These are phyloP conservation scores for Cosmia trapezina DNA, from an alignment of 2,888 invertebrate species.

Conservation along the genomic window DNA sequence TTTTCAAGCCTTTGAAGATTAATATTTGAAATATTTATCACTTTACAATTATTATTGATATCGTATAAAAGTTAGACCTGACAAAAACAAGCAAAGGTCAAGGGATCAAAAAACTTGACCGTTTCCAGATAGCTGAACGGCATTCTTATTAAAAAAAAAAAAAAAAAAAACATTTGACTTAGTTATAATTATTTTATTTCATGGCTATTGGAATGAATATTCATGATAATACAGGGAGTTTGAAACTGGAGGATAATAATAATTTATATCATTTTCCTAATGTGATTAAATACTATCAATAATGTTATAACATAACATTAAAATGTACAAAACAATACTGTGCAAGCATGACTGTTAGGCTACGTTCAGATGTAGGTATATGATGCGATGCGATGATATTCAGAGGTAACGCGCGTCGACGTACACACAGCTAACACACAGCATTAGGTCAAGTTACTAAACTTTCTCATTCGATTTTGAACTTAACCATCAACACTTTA, in stretches of 20 bases:
- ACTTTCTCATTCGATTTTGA: no score
- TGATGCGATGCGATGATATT: no score
- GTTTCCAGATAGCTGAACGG: background rate
- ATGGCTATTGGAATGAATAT: conserved; percentile 20
- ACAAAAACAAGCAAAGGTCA: background rate
- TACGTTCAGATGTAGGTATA: no score
- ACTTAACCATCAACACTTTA: no score
- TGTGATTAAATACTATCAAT: background rate
- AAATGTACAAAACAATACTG: conserved; percentile 8
- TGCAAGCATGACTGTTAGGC: background rate
- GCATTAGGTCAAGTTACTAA: no score
- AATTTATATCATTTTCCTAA: background rate
- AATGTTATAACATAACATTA: background rate
- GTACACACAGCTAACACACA: no score
- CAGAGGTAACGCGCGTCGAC: no score
- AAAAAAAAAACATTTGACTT: no score
- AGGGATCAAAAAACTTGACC: background rate
- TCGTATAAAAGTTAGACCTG: background rate
- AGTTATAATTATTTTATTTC: background rate
- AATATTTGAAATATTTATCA: background rate
- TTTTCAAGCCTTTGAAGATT: conserved; percentile 2
- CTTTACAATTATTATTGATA: background rate
- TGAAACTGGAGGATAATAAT: conserved; percentile 19
- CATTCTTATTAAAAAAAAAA: background rate
- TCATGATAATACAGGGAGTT: conserved; percentile 72